Conservation (phyloP, 2,888 invertebrate genomes). For the Cyclophora albipunctata region DNA sequence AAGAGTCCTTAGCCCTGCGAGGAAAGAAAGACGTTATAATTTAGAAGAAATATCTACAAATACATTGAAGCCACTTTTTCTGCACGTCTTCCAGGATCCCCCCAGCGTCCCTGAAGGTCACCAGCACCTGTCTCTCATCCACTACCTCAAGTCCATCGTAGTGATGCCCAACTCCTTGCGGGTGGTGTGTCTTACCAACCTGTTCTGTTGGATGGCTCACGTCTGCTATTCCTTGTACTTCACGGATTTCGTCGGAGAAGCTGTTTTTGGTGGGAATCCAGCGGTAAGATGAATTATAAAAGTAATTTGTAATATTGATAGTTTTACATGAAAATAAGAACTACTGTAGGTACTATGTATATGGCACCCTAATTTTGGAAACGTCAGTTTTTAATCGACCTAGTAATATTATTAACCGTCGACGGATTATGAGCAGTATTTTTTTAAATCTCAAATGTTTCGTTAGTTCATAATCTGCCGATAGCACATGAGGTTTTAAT, state of each 20-base stretch:
- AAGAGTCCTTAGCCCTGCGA: no score
- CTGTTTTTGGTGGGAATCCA: constrained; percentile 92
- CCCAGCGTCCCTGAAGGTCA: constrained; percentile 24
- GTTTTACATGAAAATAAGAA: neutral
- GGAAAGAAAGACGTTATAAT: no score
- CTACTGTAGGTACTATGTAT: neutral
- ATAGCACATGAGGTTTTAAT: no score
- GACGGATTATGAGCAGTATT: no score
- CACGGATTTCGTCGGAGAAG: constrained; percentile 96
- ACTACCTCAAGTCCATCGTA: constrained; percentile 92
- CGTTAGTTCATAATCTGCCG: no score
- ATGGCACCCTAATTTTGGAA: neutral
- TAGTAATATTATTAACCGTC: no score
- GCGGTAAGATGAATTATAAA: constrained; percentile 65
- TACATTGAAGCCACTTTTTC: no score
- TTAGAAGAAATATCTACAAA: no score
- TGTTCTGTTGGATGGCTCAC: constrained; percentile 99
- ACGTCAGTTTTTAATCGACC: no score
- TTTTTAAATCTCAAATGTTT: no score
- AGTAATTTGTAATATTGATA: neutral
- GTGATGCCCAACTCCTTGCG: constrained; percentile 91
- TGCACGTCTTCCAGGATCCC: no score
- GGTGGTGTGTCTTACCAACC: constrained; percentile 92
- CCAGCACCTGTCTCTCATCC: constrained; percentile 73
- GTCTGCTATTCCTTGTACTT: constrained; percentile 97